Evolutionary conservation across 2,888 invertebrate species (phyloP).

Genomic region (Andrena fulva): DNA sequence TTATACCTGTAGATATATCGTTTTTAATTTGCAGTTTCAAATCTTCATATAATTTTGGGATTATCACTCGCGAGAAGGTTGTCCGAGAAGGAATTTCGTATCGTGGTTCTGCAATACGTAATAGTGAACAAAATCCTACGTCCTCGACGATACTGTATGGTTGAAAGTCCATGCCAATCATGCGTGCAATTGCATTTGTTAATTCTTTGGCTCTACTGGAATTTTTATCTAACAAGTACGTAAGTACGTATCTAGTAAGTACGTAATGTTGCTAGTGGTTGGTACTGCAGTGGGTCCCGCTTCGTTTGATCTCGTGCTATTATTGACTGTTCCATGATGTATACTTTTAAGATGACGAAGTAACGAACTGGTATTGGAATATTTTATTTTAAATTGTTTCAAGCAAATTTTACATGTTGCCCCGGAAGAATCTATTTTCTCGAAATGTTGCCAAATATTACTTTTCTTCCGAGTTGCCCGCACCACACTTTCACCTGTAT

Average conservation of each 20-base stretch:
- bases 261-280: not conserved
- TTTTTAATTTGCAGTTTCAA: not conserved
- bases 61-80: slow-evolving; percentile 3
- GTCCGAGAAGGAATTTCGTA: slow-evolving; percentile 2
- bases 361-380: not conserved
- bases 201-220: not conserved
- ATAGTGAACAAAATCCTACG: not conserved
- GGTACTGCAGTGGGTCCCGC: not conserved
- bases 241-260: no score
- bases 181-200: not conserved
- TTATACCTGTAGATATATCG: not conserved
- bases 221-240: not conserved
- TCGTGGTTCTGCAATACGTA: not conserved
- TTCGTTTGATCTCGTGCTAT: not conserved
- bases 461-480: not conserved
- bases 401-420: not conserved
- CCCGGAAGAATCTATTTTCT: not conserved
- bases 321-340: not conserved
- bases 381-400: not conserved
- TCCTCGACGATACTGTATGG: not conserved
- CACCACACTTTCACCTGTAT: not conserved
- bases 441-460: not conserved
- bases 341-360: not conserved
- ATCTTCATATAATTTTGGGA: slow-evolving; percentile 4
- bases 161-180: slow-evolving; percentile 1